Conservation (phyloP, 2,888 invertebrate genomes). For the Ctenicera cuprea region DNA sequence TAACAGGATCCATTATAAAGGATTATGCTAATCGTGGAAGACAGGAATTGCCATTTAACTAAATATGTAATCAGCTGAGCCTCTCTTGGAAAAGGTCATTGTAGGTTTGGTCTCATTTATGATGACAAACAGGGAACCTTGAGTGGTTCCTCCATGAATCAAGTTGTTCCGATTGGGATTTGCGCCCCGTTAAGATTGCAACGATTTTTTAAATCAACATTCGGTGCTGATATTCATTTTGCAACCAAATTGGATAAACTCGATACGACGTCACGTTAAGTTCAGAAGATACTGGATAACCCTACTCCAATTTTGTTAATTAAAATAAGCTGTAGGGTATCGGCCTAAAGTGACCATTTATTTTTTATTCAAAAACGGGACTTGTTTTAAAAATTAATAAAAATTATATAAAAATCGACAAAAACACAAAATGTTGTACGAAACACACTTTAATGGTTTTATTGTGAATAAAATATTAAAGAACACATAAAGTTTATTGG, state of each 20-base stretch:
- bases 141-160: neutral
- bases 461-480: too few species aligned
- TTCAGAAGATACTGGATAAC: too few species aligned
- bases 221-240: too few species aligned
- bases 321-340: neutral
- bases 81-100: constrained; percentile 1
- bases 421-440: too few species aligned
- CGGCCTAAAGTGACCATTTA: too few species aligned
- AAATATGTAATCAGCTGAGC: constrained; percentile 11
- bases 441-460: too few species aligned
- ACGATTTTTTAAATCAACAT: neutral
- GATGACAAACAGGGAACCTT: constrained; percentile 22
- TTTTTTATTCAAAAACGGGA: too few species aligned
- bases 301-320: neutral
- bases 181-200: neutral
- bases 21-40: constrained; percentile 7
- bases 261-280: too few species aligned
- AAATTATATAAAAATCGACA: too few species aligned
- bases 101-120: constrained; percentile 14
- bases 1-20: constrained; percentile 4
- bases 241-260: too few species aligned
- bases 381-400: too few species aligned
- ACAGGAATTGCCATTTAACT: constrained; percentile 9
- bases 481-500: too few species aligned
- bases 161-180: neutral